Evolutionary conservation across 1,140 invertebrate genomes (phyloP).

Genomic region (Protaetia brevitarsis): DNA sequence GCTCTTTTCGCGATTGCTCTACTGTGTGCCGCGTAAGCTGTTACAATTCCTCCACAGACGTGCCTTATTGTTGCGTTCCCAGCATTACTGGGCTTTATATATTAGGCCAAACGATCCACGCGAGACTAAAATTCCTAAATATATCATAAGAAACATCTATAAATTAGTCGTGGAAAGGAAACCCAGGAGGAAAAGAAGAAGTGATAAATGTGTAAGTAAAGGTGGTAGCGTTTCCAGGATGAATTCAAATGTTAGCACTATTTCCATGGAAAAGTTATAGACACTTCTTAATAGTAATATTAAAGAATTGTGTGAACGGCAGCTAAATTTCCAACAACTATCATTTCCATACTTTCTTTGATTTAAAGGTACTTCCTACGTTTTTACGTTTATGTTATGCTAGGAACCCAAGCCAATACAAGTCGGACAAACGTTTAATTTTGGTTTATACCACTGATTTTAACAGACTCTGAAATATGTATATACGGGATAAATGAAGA

Average conservation of each 20-base stretch:
- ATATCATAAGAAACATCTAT: conserved; percentile 68
- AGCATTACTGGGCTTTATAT: conserved; percentile 66
- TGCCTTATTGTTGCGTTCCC: conserved; percentile 67
- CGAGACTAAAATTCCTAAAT: conserved; percentile 71
- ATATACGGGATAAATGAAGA: no score
- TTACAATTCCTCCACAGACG: conserved; percentile 63
- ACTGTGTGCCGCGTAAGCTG: conserved; percentile 62
- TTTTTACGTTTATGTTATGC: no score
- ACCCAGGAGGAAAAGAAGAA: conserved; percentile 54
- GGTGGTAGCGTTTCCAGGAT: background rate
- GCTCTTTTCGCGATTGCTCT: conserved; percentile 71
- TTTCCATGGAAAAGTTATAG: conserved; percentile 17
- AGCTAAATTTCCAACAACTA: no score
- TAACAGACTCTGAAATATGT: no score
- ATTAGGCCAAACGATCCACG: conserved; percentile 76
- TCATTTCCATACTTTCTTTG: no score
- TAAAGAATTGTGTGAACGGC: no score
- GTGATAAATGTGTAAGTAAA: conserved; percentile 39
- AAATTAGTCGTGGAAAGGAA: conserved; percentile 67
- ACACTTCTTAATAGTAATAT: no score
- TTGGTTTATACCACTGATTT: no score
- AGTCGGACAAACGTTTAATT: no score
- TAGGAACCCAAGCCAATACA: no score
- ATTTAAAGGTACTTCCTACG: no score
- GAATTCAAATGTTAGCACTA: conserved; percentile 16